Evolutionary conservation across 2,888 invertebrate species (phyloP), one percentile per base, ranked within the genome.

Genomic region (Idaea biselata): DNA sequence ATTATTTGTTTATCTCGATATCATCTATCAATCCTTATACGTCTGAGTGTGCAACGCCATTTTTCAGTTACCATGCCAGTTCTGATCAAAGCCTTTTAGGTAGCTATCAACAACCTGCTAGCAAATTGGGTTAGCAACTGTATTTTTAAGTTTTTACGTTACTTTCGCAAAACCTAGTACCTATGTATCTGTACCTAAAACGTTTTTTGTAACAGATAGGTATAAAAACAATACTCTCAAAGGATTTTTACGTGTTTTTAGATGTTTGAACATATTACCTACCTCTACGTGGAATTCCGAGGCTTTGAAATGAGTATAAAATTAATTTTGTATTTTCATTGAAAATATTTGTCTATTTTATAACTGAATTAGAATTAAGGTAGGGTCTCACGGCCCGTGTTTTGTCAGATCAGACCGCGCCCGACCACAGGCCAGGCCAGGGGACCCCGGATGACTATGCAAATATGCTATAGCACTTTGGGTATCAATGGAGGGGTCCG

Each of bases 81-180:
- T 25, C 25, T 25, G 25, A 3, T 5, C 5, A 25, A 25, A 25
- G 25, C 25, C 25, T 60, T 67, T 65, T 59, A 61, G 55, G 58
- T 61, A 57, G 32, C 6, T 53, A 57, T 25, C 44, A 32, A 11
- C 32, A 56, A 56, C 55, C 16, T 55, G 44, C 44, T 59, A 57
- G 25, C n/a, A 33, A 56, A 57, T 60, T 63, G 32, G 44, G 44
- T 44, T 44, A 44, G 44, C 14, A 60, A 59, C 55, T 61, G 60
- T 60, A 33, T 60, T 60, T 60, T 60, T 60, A 60, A 31, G 55
- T 44, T 44, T 44, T 44, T 44, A 44, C 18, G 25, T 56, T 57
- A 18, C 16, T 33, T 57, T 18, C 25, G 18, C 17, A 8, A 8
- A 18, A 5, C 14, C 14, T 44, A 11, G 44, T 14, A 44, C 59